Percentiles rank a stretch among this genome's conserved stretches.
Evolutionary conservation across 2,113 vertebrate genomes (phyloP).

Genomic region (Xiphophorus couchianus): DNA sequence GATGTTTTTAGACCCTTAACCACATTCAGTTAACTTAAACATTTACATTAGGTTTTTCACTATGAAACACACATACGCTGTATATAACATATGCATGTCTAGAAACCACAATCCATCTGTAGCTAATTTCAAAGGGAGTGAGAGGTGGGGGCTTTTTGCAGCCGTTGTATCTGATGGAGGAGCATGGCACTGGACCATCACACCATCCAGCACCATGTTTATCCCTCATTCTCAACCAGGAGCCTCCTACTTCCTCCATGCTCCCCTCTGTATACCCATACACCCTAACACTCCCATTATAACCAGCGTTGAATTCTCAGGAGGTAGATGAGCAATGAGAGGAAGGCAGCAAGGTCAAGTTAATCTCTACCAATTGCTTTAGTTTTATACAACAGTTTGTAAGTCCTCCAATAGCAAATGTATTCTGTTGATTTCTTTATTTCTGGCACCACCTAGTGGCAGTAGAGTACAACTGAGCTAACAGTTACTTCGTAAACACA

Average conservation of each 20-base stretch:
- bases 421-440: slow-evolving; percentile 30
- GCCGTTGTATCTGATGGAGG: slow-evolving; percentile 14
- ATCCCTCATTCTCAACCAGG: no score
- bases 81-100: neutral
- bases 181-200: slow-evolving; percentile 56
- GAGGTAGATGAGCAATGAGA: neutral
- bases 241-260: slow-evolving; percentile 51
- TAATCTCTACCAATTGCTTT: neutral
- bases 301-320: no score
- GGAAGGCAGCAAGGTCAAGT: neutral
- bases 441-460: slow-evolving; percentile 38
- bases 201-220: slow-evolving; percentile 25
- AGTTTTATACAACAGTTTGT: no score
- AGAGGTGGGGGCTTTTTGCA: slow-evolving; percentile 1
- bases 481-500: no score
- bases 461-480: no score
- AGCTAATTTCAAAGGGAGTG: slow-evolving; percentile 29
- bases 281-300: neutral
- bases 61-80: neutral
- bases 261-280: neutral
- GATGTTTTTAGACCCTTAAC: no score
- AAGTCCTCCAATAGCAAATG: no score
- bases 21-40: neutral
- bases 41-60: neutral
- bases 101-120: slow-evolving; percentile 31